Evolutionary conservation across 2,888 invertebrate genomes (phyloP).

Genomic region (Hypercompe scribonia): DNA sequence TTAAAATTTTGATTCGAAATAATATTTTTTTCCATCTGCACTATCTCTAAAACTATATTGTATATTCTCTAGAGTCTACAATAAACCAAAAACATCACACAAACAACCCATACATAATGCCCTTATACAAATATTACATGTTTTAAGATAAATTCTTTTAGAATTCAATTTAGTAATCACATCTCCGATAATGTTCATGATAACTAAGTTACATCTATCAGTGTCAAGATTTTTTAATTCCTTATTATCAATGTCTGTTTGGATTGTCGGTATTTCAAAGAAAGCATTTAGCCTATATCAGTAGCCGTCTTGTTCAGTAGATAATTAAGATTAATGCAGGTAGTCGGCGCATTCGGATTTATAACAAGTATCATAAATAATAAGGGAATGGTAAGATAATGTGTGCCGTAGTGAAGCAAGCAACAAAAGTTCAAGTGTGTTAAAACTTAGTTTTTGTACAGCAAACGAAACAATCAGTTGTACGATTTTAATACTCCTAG

Average conservation of each 20-base stretch:
- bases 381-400: conserved; percentile 29
- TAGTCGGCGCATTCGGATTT: conserved; percentile 32
- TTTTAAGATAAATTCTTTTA: neutral
- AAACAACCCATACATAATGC: neutral
- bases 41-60: neutral
- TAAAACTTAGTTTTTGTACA: neutral
- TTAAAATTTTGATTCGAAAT: neutral
- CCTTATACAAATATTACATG: neutral
- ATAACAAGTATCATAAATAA: conserved; percentile 50
- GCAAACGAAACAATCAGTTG: neutral
- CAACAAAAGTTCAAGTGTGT: neutral
- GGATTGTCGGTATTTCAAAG: conserved; percentile 34
- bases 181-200: neutral
- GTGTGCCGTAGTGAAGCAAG: neutral
- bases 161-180: neutral
- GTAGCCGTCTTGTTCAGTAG: conserved; percentile 41
- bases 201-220: neutral
- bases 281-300: conserved; percentile 37
- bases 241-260: neutral
- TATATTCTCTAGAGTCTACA: neutral
- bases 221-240: neutral
- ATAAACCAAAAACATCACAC: neutral
- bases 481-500: no score
- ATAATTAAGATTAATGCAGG: conserved; percentile 42
- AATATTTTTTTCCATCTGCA: neutral